Evolutionary conservation across 2,797 vertebrate genomes (phyloP).

Genomic region (Vireo griseus): DNA sequence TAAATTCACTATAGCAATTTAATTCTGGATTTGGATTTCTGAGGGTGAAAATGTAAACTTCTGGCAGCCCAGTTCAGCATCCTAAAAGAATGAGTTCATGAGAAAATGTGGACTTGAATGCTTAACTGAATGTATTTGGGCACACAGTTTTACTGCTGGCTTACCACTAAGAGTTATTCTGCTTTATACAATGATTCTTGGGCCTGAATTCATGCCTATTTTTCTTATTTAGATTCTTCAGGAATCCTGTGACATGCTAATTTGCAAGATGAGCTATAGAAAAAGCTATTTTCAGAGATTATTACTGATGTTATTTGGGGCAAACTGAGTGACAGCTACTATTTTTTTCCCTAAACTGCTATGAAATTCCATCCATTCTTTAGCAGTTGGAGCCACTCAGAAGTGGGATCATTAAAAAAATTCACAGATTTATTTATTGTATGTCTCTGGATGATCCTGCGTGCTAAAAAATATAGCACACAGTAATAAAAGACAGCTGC

Average conservation of each 20-base stretch:
- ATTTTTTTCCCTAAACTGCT: slow-evolving; percentile 23
- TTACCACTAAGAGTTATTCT: background rate
- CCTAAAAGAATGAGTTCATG: background rate
- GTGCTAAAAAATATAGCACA: background rate
- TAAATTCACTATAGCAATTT: background rate
- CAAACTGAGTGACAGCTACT: slow-evolving; percentile 36
- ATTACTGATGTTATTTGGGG: slow-evolving; percentile 44
- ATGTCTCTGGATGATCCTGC: background rate
- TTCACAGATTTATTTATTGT: background rate
- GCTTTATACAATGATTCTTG: background rate
- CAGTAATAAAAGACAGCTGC: background rate
- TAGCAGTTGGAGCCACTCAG: background rate
- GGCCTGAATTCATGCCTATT: background rate
- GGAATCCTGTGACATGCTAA: slow-evolving; percentile 4
- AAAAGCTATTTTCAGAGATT: slow-evolving; percentile 31
- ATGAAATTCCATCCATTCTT: slow-evolving; percentile 24
- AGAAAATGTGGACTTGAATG: background rate
- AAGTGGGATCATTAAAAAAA: background rate
- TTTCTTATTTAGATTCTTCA: background rate
- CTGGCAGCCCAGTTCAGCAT: background rate
- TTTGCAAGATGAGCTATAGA: slow-evolving; percentile 18
- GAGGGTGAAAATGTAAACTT: background rate
- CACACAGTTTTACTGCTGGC: background rate
- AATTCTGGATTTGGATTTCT: background rate
- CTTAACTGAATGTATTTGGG: background rate